Percentiles rank a stretch among this genome's conserved stretches.
Conservation (phyloP, 2,888 invertebrate genomes). For the Polylopha cassiicola region DNA sequence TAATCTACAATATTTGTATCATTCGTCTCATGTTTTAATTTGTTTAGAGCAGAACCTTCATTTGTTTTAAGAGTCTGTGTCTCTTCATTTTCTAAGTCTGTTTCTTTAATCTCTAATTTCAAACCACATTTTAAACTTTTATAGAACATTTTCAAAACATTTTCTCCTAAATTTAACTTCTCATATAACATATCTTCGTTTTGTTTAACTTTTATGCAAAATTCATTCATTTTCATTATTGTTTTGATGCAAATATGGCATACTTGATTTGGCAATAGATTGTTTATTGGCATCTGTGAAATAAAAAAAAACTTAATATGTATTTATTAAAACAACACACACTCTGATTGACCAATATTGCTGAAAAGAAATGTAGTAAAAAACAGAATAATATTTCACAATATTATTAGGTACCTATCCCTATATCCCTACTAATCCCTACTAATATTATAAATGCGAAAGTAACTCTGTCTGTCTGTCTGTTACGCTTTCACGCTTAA, state of each 20-base stretch:
- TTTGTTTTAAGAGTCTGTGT: conserved; percentile 6
- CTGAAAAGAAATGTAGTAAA: no score
- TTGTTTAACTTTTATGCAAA: conserved; percentile 32
- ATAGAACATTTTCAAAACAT: conserved; percentile 28
- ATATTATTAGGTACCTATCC: no score
- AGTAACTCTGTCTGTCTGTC: no score
- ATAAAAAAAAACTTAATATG: conserved; percentile 8
- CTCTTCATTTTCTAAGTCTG: conserved; percentile 21
- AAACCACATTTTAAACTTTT: conserved; percentile 23
- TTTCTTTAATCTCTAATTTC: conserved; percentile 24
- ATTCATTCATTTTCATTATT: conserved; percentile 37
- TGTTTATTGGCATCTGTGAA: conserved; percentile 39
- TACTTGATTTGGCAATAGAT: conserved; percentile 38
- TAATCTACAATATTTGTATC: conserved; percentile 7
- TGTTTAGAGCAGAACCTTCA: conserved; percentile 1
- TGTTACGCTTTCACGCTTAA: no score
- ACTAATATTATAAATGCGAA: no score
- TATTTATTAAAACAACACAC: background rate
- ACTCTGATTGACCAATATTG: no score
- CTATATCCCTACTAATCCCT: no score
- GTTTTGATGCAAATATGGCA: conserved; percentile 39
- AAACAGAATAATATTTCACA: no score
- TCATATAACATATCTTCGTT: conserved; percentile 39
- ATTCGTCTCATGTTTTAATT: conserved; percentile 9
- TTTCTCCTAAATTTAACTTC: conserved; percentile 23